Percentiles rank a stretch among this genome's conserved stretches.
These are phyloP conservation scores for Drosophila bocki DNA, from an alignment of 1,140 invertebrate genomes.

Conservation along the genomic window DNA sequence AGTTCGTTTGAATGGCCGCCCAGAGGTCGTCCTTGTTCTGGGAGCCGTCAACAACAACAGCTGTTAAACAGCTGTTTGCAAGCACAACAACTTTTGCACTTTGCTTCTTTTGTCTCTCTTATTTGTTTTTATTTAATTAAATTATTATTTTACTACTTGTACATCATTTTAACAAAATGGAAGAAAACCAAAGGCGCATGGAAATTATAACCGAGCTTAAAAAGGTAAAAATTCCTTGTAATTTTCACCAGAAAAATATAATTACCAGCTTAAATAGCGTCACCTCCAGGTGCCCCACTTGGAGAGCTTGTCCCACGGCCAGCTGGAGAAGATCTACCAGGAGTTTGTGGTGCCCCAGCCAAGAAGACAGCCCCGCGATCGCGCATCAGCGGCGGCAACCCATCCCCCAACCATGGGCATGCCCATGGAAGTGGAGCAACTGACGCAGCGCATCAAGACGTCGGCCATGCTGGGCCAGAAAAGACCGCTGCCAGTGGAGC, in stretches of 20 bases:
- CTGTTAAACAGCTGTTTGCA: not conserved
- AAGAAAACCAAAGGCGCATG: not conserved
- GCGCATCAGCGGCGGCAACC: not conserved
- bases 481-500: not conserved
- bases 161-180: not conserved
- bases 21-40: conserved; percentile 95
- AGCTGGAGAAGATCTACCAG: conserved; percentile 49
- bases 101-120: not conserved
- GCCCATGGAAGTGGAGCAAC: conserved; percentile 25
- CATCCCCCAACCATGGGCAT: not conserved
- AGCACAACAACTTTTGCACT: not conserved
- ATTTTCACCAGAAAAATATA: too few species aligned
- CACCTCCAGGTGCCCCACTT: conserved; percentile 9
- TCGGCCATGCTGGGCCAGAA: conserved; percentile 45
- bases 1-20: conserved; percentile 94
- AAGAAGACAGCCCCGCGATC: conserved; percentile 38
- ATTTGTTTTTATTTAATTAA: not conserved
- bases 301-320: conserved; percentile 12
- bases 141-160: too few species aligned
- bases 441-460: conserved; percentile 41
- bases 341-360: conserved; percentile 50
- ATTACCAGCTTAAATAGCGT: not conserved
- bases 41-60: too few species aligned
- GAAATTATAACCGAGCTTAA: not conserved
- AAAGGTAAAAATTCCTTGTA: not conserved